Conservation (phyloP, 2,888 invertebrate genomes). For the Noctua fimbriata region DNA sequence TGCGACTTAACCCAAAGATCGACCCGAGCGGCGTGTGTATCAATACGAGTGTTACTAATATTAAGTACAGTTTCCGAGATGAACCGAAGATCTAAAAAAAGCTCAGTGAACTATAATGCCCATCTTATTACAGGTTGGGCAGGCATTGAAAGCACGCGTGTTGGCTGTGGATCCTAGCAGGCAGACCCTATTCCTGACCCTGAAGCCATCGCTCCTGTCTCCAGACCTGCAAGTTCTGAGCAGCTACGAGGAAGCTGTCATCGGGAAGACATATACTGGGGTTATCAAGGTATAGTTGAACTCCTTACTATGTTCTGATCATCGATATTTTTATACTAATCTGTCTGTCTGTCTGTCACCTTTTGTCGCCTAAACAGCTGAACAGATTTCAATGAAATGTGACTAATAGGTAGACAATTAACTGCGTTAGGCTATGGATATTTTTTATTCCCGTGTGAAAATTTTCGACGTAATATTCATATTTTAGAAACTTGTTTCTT, state of each 20-base stretch:
- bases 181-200: constrained; percentile 90
- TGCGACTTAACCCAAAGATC: too few species aligned
- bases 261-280: constrained; percentile 90
- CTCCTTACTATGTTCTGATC: background rate
- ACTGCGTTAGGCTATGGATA: background rate
- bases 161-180: constrained; percentile 85
- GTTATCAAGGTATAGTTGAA: constrained; percentile 84
- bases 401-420: background rate
- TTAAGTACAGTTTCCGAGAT: too few species aligned
- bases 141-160: constrained; percentile 91
- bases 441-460: background rate
- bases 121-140: constrained; percentile 81
- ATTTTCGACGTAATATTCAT: background rate
- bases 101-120: background rate
- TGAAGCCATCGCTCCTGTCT: constrained; percentile 92
- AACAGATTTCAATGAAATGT: background rate
- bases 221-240: constrained; percentile 88
- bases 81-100: too few species aligned
- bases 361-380: background rate
- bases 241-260: constrained; percentile 85
- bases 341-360: background rate
- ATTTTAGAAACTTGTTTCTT: background rate
- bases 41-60: too few species aligned
- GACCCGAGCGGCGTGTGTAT: too few species aligned
- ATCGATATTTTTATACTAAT: background rate